phyloP scores from a whole-genome alignment of 2,113 vertebrate genomes.

The Potamarius usumacintae region DNA sequence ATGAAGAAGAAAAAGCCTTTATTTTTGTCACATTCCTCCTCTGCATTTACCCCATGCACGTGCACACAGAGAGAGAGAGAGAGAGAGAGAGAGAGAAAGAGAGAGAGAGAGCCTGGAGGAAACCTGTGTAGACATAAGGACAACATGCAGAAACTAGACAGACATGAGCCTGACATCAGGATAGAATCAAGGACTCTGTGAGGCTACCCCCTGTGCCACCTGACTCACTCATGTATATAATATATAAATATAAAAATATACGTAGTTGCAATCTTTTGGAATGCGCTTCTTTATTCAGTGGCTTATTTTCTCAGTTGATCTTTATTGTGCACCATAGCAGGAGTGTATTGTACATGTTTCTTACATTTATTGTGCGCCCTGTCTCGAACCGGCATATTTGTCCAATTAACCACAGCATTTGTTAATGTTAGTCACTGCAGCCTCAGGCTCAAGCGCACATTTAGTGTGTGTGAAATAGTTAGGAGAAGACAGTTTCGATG shows the following conservation, averaged over 20 bases:
- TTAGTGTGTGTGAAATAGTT: slow-evolving; percentile 8
- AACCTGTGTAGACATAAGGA: neutral
- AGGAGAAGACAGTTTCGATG: slow-evolving; percentile 1
- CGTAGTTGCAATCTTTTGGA: neutral
- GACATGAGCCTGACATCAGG: neutral
- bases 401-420: neutral
- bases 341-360: neutral
- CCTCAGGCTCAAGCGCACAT: neutral
- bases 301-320: neutral
- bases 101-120: neutral
- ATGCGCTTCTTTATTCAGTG: neutral
- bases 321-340: neutral
- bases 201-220: neutral
- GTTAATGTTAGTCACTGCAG: neutral
- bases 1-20: too few relatives aligned
- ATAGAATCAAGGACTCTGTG: neutral
- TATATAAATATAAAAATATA: neutral
- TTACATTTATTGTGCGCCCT: neutral
- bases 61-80: neutral
- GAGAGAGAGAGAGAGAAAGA: neutral
- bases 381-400: neutral
- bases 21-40: too few relatives aligned
- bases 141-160: neutral
- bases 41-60: too few relatives aligned
- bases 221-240: neutral